Percentiles rank a stretch among this genome's conserved stretches.
Evolutionary conservation across 2,113 vertebrate genomes (phyloP).

Genomic region (Stigmatopora nigra): DNA sequence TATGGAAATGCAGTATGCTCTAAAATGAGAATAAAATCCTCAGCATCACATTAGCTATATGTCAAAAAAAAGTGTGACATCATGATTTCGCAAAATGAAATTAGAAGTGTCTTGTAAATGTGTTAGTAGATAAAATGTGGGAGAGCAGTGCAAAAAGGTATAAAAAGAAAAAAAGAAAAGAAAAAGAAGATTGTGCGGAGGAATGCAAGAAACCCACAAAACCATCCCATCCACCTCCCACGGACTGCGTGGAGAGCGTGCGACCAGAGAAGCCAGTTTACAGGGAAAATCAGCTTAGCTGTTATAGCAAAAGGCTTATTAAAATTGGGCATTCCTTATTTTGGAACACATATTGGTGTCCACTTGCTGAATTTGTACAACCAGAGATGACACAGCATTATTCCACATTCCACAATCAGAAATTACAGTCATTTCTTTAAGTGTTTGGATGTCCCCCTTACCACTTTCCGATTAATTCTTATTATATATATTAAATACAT

Average conservation of each 20-base stretch:
- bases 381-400: neutral
- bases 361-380: neutral
- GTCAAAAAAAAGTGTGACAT: neutral
- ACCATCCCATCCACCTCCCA: slow-evolving; percentile 42
- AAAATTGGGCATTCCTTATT: neutral
- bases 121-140: slow-evolving; percentile 25
- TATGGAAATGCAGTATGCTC: neutral
- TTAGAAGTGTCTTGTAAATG: slow-evolving; percentile 16
- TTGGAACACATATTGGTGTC: neutral
- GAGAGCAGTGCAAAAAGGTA: slow-evolving; percentile 33
- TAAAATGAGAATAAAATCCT: neutral
- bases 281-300: no score
- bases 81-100: neutral
- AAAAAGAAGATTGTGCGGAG: slow-evolving; percentile 42
- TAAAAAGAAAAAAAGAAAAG: slow-evolving; percentile 32
- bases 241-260: slow-evolving; percentile 41
- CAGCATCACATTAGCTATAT: neutral
- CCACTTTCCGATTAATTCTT: neutral
- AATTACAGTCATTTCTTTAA: neutral
- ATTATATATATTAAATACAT: neutral
- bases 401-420: neutral
- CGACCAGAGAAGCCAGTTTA: slow-evolving; percentile 30
- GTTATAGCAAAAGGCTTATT: no score
- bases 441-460: neutral
- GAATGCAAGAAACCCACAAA: slow-evolving; percentile 56